Evolutionary conservation across 1,140 invertebrate species (phyloP).

Genomic region (Trichonephila clavata): DNA sequence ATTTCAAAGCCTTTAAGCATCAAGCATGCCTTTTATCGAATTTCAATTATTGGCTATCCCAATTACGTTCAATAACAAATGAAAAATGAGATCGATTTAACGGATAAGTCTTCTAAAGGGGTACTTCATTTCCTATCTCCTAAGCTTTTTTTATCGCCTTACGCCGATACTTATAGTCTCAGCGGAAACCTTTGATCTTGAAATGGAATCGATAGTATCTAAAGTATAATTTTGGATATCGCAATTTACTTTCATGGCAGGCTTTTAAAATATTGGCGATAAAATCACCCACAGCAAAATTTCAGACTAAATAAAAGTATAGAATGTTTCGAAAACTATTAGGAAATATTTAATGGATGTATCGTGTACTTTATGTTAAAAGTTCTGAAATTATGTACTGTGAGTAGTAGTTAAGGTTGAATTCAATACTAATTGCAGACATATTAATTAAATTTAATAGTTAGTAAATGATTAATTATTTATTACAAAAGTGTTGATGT

Average conservation of each 20-base stretch:
- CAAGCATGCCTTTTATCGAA: neutral
- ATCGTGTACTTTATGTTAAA: no score
- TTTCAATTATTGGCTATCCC: conserved; percentile 39
- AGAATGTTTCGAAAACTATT: neutral
- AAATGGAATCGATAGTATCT: neutral
- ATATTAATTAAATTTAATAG: no score
- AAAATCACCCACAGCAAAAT: neutral
- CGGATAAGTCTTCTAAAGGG: neutral
- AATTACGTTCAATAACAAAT: conserved; percentile 15
- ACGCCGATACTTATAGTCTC: neutral
- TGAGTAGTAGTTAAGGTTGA: no score
- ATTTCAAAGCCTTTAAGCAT: neutral
- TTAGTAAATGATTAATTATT: no score
- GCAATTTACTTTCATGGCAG: neutral
- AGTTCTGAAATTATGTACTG: no score
- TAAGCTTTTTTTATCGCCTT: neutral
- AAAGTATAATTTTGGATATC: neutral
- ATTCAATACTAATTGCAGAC: no score
- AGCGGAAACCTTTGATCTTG: neutral
- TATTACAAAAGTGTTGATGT: no score
- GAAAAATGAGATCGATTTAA: conserved; percentile 30
- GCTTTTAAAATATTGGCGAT: neutral
- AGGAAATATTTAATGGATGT: neutral
- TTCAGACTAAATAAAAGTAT: neutral
- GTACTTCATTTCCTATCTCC: neutral